Conservation (phyloP, 2,797 vertebrate species). For the Prunella strophiata region DNA sequence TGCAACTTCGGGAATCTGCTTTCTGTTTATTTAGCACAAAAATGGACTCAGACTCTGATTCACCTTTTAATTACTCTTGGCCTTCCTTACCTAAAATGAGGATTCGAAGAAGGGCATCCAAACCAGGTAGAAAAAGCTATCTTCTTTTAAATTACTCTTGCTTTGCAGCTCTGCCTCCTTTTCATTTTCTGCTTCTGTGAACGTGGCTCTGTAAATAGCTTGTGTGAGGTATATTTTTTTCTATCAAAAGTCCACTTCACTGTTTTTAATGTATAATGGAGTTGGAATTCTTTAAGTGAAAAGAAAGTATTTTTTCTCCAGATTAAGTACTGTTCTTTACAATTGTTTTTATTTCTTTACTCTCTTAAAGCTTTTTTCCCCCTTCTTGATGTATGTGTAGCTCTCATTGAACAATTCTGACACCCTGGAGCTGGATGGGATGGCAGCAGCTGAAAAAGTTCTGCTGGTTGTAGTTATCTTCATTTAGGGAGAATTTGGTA, state of each 20-base stretch:
- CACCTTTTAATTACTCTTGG: constrained; percentile 99
- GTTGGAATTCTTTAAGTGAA: neutral
- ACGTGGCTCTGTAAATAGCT: neutral
- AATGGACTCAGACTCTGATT: constrained; percentile 95
- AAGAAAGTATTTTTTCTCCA: neutral
- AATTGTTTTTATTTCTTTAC: neutral
- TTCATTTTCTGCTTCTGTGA: neutral
- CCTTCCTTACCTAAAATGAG: constrained; percentile 96
- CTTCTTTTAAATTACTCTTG: constrained; percentile 27
- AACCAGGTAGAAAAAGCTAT: constrained; percentile 86
- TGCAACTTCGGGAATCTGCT: constrained; percentile 47
- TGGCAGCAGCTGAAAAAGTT: neutral
- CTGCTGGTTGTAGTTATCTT: constrained; percentile 13
- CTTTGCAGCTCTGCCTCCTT: neutral
- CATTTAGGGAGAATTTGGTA: neutral
- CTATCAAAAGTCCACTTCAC: neutral
- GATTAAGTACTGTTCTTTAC: neutral
- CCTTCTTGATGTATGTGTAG: neutral
- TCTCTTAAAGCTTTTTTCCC: neutral
- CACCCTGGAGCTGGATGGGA: neutral
- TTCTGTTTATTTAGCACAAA: constrained; percentile 52
- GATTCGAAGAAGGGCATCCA: constrained; percentile 88
- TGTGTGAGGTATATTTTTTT: neutral
- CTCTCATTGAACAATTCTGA: neutral
- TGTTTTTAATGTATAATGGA: neutral